Evolutionary conservation across 2,797 vertebrate genomes (phyloP).

Genomic region (Microtus californicus): DNA sequence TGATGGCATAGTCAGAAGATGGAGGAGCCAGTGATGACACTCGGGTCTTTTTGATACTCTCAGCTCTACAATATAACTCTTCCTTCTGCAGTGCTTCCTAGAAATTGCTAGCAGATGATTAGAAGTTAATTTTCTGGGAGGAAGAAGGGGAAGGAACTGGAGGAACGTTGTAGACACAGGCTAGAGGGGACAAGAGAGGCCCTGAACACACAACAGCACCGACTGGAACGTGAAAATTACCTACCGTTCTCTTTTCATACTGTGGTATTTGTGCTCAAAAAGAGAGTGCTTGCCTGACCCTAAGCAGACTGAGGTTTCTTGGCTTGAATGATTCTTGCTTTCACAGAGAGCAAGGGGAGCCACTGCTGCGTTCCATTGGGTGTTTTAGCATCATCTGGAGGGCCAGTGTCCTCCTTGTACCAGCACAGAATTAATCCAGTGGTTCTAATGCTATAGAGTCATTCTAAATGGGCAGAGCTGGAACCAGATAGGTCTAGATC

Average conservation of each 20-base stretch:
- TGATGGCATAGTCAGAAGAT: not conserved
- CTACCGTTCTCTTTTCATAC: not conserved
- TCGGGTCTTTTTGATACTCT: not conserved
- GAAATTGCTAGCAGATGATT: not conserved
- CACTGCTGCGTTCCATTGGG: not conserved
- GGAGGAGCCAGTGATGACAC: not conserved
- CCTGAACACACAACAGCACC: not conserved
- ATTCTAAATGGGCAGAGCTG: not conserved
- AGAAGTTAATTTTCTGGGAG: not conserved
- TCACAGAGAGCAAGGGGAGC: not conserved
- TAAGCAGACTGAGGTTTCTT: not conserved
- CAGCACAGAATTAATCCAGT: not conserved
- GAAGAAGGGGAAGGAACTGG: not conserved
- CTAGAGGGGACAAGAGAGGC: not conserved
- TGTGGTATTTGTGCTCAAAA: not conserved
- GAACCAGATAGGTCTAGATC: not conserved
- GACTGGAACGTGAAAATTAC: not conserved
- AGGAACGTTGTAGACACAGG: not conserved
- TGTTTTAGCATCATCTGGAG: not conserved
- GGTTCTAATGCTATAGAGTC: not conserved
- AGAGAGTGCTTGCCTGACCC: not conserved
- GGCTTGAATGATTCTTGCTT: not conserved
- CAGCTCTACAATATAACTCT: not conserved
- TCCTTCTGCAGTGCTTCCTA: not conserved
- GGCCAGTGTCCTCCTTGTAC: not conserved